These are phyloP conservation scores for Philypnodon macrostomus DNA, from an alignment of 2,797 vertebrate species.

Conservation along the genomic window DNA sequence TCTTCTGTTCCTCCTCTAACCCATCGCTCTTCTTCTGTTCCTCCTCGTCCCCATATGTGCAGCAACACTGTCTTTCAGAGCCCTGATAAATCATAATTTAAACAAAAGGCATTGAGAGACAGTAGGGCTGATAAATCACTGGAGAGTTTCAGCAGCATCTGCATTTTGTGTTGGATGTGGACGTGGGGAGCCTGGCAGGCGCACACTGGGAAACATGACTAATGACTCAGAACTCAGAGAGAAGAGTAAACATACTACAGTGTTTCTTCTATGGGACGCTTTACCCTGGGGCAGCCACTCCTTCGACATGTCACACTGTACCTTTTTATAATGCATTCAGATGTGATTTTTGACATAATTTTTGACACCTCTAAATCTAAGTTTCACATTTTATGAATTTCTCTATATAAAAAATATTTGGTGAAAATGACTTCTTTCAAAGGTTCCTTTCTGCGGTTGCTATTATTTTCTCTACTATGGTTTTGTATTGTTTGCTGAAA, in stretches of 20 bases:
- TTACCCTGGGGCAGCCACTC: slow-evolving; percentile 41
- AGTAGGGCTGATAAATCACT: slow-evolving; percentile 47
- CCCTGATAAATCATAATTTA: slow-evolving; percentile 42
- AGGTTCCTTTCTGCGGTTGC: too few species aligned
- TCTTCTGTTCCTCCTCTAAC: too few species aligned
- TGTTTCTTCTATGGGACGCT: slow-evolving; percentile 65
- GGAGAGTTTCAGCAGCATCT: slow-evolving; percentile 48
- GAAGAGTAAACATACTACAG: slow-evolving; percentile 50
- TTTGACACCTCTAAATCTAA: too few species aligned
- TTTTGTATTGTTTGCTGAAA: too few species aligned
- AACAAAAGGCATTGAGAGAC: slow-evolving; percentile 33
- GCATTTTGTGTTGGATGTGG: slow-evolving; percentile 47
- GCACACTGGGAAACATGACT: slow-evolving; percentile 58
- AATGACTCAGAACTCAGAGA: slow-evolving; percentile 49
- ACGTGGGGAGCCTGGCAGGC: slow-evolving; percentile 45
- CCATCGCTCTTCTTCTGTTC: too few species aligned
- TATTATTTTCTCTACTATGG: too few species aligned
- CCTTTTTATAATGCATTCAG: slow-evolving; percentile 8
- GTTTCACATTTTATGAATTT: too few species aligned
- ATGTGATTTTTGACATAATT: too few species aligned
- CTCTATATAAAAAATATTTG: too few species aligned
- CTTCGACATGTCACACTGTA: slow-evolving; percentile 32
- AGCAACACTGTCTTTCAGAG: slow-evolving; percentile 20
- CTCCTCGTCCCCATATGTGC: too few species aligned
- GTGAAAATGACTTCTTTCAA: too few species aligned